Percentiles rank a stretch among this genome's conserved stretches.
These are phyloP conservation scores for Lepus europaeus DNA, from an alignment of 2,113 vertebrate genomes.

Conservation along the genomic window DNA sequence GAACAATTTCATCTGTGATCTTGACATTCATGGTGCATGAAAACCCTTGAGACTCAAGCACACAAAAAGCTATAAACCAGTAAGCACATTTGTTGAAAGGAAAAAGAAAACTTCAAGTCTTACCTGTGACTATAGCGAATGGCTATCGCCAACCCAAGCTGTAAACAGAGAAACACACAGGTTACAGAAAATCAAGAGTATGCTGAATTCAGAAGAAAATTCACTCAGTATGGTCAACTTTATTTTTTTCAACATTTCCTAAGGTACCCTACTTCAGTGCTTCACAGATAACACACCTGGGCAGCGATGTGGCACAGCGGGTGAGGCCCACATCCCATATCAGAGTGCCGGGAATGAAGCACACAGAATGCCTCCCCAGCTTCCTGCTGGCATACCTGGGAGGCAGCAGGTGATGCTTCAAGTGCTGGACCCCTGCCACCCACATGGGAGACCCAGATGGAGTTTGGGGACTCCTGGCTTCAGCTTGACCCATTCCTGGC, in stretches of 20 bases:
- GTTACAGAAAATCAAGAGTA: conserved; percentile 47
- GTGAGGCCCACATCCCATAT: too few relatives aligned
- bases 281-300: not conserved
- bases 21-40: not conserved
- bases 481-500: too few relatives aligned
- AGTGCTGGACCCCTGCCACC: too few relatives aligned
- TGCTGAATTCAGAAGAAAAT: conserved; percentile 48
- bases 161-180: conserved; percentile 60
- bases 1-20: not conserved
- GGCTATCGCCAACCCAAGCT: conserved; percentile 87
- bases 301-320: too few relatives aligned
- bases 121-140: conserved; percentile 88
- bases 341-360: too few relatives aligned
- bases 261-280: not conserved
- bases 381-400: too few relatives aligned
- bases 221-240: not conserved
- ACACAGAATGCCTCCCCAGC: too few relatives aligned
- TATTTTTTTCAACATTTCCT: conserved; percentile 1
- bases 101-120: not conserved
- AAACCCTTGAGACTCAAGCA: not conserved
- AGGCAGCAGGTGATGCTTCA: too few relatives aligned
- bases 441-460: too few relatives aligned
- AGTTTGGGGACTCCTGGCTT: too few relatives aligned
- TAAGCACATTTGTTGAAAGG: not conserved
- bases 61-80: not conserved